phyloP scores from a whole-genome alignment of 2,888 invertebrate genomes.

The Dynastes hyllus region DNA sequence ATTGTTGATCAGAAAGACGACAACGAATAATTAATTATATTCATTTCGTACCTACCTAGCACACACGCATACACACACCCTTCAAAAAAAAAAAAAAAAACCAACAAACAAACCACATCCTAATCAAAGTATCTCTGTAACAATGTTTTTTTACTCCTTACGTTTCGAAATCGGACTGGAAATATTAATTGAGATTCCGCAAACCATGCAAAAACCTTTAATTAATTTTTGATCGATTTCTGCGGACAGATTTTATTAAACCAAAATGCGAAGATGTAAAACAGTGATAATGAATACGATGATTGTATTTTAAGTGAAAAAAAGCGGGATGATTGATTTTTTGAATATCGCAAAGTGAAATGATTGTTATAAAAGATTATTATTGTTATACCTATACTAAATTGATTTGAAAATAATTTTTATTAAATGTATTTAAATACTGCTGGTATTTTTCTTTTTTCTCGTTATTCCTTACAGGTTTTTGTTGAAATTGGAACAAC shows the following conservation, averaged over 20 bases:
- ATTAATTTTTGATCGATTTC: too few species aligned
- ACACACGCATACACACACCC: neutral
- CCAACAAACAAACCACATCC: neutral
- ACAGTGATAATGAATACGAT: neutral
- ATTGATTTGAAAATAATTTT: conserved; percentile 63
- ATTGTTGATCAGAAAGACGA: conserved; percentile 59
- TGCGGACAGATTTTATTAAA: neutral
- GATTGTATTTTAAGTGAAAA: conserved; percentile 28
- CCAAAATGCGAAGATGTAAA: neutral
- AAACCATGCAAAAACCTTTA: neutral
- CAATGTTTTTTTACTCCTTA: too few species aligned
- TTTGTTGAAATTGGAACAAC: neutral
- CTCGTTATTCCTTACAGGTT: neutral
- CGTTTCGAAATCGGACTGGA: neutral
- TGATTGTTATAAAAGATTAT: conserved; percentile 61
- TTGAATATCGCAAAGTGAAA: conserved; percentile 54
- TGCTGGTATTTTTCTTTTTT: conserved; percentile 3
- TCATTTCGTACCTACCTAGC: conserved; percentile 22
- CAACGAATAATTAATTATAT: conserved; percentile 31
- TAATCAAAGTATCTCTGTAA: too few species aligned
- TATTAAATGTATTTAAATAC: conserved; percentile 60
- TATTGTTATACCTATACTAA: conserved; percentile 62
- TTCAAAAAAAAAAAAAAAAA: conserved; percentile 22
- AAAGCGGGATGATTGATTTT: conserved; percentile 41
- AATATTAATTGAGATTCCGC: neutral